Evolutionary conservation across 2,888 invertebrate species (phyloP).

Genomic region (Caenorhabditis doughertyi): DNA sequence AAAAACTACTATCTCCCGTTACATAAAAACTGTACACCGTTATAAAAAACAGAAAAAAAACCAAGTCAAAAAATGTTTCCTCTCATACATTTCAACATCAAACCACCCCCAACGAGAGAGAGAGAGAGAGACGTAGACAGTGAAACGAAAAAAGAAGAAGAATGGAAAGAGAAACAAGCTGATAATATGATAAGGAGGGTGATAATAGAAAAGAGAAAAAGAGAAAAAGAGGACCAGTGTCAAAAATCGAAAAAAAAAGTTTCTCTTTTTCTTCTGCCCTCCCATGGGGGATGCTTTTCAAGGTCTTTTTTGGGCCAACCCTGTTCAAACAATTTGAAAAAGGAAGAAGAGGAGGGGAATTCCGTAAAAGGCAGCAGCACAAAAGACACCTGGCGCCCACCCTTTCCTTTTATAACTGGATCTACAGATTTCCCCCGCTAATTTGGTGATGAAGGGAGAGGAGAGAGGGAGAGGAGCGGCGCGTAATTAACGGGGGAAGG

Average conservation of each 20-base stretch:
- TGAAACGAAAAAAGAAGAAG: neutral
- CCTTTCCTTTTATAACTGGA: too few relatives aligned
- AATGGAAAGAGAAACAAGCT: constrained; percentile 26
- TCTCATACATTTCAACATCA: neutral
- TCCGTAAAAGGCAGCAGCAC: constrained; percentile 31
- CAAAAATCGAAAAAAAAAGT: constrained; percentile 5
- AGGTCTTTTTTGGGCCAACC: constrained; percentile 26
- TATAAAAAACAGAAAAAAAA: neutral
- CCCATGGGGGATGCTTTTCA: constrained; percentile 8
- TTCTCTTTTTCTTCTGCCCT: constrained; percentile 11
- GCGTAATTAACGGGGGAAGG: neutral
- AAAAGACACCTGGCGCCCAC: constrained; percentile 35
- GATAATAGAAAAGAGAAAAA: neutral
- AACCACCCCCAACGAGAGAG: neutral
- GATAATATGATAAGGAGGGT: constrained; percentile 49
- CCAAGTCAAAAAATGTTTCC: neutral
- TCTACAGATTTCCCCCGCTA: constrained; percentile 11
- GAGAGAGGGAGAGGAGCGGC: neutral
- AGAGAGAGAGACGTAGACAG: constrained; percentile 28
- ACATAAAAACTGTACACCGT: too few relatives aligned
- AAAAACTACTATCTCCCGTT: too few relatives aligned
- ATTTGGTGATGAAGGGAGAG: constrained; percentile 12
- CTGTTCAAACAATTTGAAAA: constrained; percentile 24
- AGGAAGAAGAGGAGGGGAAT: neutral
- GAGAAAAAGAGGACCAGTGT: neutral